These are phyloP conservation scores for Corythucha ciliata DNA, from an alignment of 2,888 invertebrate species.

Conservation along the genomic window DNA sequence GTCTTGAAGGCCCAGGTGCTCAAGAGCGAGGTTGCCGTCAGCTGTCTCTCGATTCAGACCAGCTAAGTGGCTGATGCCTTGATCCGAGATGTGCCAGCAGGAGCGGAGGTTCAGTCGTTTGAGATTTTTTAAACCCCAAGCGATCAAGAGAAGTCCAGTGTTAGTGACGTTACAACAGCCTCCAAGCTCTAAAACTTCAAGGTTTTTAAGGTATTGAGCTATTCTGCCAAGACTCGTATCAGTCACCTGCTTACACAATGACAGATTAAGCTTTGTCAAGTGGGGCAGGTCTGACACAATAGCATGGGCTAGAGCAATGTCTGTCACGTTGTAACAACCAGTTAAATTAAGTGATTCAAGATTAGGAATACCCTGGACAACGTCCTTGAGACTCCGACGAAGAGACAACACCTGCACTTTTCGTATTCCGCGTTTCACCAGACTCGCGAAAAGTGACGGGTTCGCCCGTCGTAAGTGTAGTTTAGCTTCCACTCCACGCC, in stretches of 20 bases:
- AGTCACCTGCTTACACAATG: constrained; percentile 91
- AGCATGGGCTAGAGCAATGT: constrained; percentile 72
- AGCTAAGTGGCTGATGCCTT: constrained; percentile 71
- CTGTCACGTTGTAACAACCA: constrained; percentile 89
- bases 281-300: constrained; percentile 67
- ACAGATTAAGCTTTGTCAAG: constrained; percentile 72
- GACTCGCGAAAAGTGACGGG: constrained; percentile 72
- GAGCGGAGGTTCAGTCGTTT: constrained; percentile 78
- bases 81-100: constrained; percentile 86
- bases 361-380: constrained; percentile 75
- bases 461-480: constrained; percentile 76
- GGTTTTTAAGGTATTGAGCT: constrained; percentile 71
- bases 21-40: constrained; percentile 64
- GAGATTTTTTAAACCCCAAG: constrained; percentile 77
- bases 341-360: constrained; percentile 80
- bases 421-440: constrained; percentile 79
- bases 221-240: constrained; percentile 78
- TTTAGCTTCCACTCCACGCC: constrained; percentile 88
- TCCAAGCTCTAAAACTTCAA: constrained; percentile 79
- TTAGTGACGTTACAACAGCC: constrained; percentile 89
- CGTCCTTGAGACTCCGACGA: constrained; percentile 69
- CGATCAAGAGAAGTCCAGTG: constrained; percentile 72
- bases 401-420: constrained; percentile 82
- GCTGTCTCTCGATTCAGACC: constrained; percentile 57
- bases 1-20: constrained; percentile 83